Percentiles rank a stretch among this genome's conserved stretches.
Conservation (phyloP, 1,140 invertebrate species). For the Bombus waltoni region DNA sequence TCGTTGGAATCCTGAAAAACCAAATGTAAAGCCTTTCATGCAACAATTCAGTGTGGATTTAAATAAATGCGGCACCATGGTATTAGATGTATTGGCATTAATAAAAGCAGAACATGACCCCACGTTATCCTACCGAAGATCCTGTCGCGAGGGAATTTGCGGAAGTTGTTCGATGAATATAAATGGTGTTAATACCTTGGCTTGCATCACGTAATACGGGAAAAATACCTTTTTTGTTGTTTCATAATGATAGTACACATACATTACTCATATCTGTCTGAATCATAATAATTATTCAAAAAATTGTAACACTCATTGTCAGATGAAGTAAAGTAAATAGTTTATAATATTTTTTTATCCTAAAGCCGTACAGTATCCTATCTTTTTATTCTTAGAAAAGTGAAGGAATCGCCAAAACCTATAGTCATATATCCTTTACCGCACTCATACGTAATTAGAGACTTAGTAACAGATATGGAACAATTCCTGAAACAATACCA, state of each 20-base stretch:
- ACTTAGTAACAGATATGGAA: constrained; percentile 94
- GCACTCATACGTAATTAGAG: constrained; percentile 96
- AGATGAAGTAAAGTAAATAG: too few species aligned
- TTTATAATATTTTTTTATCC: background rate
- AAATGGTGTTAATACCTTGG: constrained; percentile 92
- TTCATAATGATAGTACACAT: constrained; percentile 11
- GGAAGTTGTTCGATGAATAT: constrained; percentile 96
- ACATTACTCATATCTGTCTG: background rate
- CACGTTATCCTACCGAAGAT: constrained; percentile 91
- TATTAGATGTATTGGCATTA: constrained; percentile 93
- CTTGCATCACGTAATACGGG: constrained; percentile 88
- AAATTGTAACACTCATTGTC: background rate
- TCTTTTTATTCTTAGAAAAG: constrained; percentile 66
- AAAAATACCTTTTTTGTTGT: constrained; percentile 20
- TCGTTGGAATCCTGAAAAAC: constrained; percentile 96
- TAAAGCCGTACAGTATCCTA: background rate
- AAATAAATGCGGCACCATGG: constrained; percentile 90
- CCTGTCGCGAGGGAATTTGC: constrained; percentile 95
- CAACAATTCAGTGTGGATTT: constrained; percentile 91
- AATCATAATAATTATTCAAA: background rate
- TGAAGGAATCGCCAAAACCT: constrained; percentile 81
- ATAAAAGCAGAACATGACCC: constrained; percentile 95
- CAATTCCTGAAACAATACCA: constrained; percentile 94
- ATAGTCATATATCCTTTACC: constrained; percentile 93
- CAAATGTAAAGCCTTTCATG: constrained; percentile 87